Conservation (phyloP, 2,888 invertebrate species). For the Abscondita cerata region DNA sequence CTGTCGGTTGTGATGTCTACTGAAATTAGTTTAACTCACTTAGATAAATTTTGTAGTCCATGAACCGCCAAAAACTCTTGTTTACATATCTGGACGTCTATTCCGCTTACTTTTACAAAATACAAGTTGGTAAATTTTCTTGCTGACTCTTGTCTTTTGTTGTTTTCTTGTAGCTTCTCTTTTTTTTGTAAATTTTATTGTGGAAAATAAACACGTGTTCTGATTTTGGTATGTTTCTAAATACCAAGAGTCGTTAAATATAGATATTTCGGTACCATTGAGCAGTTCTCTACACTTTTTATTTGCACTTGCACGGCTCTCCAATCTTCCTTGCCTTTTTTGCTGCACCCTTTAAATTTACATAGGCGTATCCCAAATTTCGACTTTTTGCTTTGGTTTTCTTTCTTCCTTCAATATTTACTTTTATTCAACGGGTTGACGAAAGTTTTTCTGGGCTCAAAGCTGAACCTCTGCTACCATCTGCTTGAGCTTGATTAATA, state of each 20-base stretch:
- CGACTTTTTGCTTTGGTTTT: too few species aligned
- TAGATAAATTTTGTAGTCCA: neutral
- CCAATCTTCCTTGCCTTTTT: too few species aligned
- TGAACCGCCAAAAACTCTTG: neutral
- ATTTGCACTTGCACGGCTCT: slow-evolving; percentile 26
- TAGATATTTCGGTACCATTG: slow-evolving; percentile 15
- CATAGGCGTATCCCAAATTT: neutral
- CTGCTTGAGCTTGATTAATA: too few species aligned
- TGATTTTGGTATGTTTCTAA: slow-evolving; percentile 21
- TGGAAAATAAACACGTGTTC: slow-evolving; percentile 25
- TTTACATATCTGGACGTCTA: neutral
- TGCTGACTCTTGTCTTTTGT: slow-evolving; percentile 1
- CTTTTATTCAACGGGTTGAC: too few species aligned
- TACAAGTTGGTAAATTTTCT: neutral
- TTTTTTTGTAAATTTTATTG: slow-evolving; percentile 12
- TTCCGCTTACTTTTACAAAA: too few species aligned
- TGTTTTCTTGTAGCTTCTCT: slow-evolving; percentile 5
- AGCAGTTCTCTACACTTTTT: slow-evolving; percentile 21
- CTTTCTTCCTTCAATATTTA: too few species aligned
- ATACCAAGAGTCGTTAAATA: slow-evolving; percentile 32
- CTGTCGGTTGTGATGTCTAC: slow-evolving; percentile 27
- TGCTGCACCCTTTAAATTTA: slow-evolving; percentile 12
- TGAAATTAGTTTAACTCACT: neutral
- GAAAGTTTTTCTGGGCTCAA: too few species aligned
- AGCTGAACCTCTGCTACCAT: too few species aligned